These are phyloP conservation scores for Apodemia mormo DNA, from an alignment of 2,888 invertebrate genomes.

Conservation along the genomic window DNA sequence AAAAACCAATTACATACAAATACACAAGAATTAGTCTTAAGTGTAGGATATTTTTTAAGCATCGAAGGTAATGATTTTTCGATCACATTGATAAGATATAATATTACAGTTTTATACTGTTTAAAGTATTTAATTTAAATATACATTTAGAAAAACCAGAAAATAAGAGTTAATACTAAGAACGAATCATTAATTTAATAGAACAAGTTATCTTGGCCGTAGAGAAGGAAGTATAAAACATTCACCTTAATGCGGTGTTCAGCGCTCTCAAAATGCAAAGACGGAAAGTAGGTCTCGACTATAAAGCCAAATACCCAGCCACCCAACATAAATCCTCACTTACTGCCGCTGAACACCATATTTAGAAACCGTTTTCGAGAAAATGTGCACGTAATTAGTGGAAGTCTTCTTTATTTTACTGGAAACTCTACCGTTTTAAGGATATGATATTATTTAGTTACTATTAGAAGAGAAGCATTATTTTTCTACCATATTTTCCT, in stretches of 20 bases:
- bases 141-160: not conserved
- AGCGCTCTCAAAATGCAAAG: conserved; percentile 38
- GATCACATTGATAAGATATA: too few relatives aligned
- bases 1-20: too few relatives aligned
- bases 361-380: conserved; percentile 13
- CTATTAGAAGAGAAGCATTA: not conserved
- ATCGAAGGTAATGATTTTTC: too few relatives aligned
- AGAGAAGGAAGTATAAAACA: conserved; percentile 39
- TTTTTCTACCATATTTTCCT: not conserved
- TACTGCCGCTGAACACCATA: conserved; percentile 6
- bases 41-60: too few relatives aligned
- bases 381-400: conserved; percentile 10
- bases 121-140: too few relatives aligned
- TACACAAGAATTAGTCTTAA: too few relatives aligned
- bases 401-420: not conserved
- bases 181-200: conserved; percentile 15
- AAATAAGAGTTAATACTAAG: not conserved
- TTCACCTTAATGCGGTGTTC: conserved; percentile 37
- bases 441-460: not conserved
- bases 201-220: not conserved
- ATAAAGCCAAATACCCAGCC: conserved; percentile 24
- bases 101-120: too few relatives aligned
- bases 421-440: not conserved
- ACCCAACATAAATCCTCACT: conserved; percentile 17
- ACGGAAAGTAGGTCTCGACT: conserved; percentile 38